Evolutionary conservation across 2,113 vertebrate genomes (phyloP), one percentile per base, ranked within the genome.

Genomic region (Corvus hawaiiensis): DNA sequence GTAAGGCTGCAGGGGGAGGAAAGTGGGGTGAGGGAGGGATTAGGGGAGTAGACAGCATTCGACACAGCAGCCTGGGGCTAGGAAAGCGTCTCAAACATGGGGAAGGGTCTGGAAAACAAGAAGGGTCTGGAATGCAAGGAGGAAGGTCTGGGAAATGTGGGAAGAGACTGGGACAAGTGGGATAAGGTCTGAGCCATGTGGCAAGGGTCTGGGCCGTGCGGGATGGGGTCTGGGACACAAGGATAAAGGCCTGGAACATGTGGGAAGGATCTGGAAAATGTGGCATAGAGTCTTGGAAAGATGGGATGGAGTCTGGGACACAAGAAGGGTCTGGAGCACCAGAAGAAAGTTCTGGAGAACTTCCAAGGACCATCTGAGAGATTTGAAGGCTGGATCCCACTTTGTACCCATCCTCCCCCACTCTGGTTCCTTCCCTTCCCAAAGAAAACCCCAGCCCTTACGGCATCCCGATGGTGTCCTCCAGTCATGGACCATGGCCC

Each of bases 401-500:
- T 18, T 59, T 4, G 8, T 16, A 13, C 30, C 52, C 32, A 18
- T 67, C 44, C 32, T 67, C 35, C 43, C 43, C 13, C 2, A 35
- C 24, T 67, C 43, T 43, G 35, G 30, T 32, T 67, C 52, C 30
- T 76, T 49, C 58, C 49, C 41, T 48, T 64, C 24, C 11, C 43
- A 49, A 51, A 58, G 35, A 43, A 67, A 58, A 35, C 26, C 24
- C 58, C 26, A 0, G 13, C 1, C 49, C 98, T 98, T 92, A 99
- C 98, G 51, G 74, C 98, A 99, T 15, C 96, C 95, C 0, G 97
- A 68, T 3, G 97, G 94, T 0, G 89, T 64, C 88, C 97, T 97
- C 98, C 98, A 98, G 55, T 98, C 94, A 3, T 91, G 37, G 17
- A 98, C 96, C 4, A 21, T 3, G 3, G 94, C 78, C 6, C 98